These are phyloP conservation scores for Teleogryllus oceanicus DNA, from an alignment of 2,888 invertebrate genomes.

Conservation along the genomic window DNA sequence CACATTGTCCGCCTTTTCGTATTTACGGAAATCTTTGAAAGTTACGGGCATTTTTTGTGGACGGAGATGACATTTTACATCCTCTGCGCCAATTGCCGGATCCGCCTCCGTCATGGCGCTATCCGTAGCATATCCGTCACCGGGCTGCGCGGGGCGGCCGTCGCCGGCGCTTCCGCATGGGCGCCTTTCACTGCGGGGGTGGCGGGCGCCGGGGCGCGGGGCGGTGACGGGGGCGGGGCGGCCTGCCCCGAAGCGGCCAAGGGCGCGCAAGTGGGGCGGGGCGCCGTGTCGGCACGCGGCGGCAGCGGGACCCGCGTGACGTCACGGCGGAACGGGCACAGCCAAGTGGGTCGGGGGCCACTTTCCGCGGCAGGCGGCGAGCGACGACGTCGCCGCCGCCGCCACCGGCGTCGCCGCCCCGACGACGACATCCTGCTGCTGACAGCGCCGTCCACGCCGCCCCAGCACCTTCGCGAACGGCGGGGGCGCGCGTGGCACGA, in stretches of 20 bases:
- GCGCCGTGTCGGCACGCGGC: neutral
- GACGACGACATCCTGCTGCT: neutral
- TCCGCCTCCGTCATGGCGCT: too few species aligned
- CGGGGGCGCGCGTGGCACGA: neutral
- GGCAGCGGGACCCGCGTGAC: conserved; percentile 18
- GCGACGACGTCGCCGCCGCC: neutral
- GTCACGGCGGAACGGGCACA: neutral
- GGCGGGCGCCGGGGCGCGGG: too few species aligned
- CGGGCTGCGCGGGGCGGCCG: too few species aligned
- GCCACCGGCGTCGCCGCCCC: neutral
- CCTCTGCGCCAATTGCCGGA: too few species aligned
- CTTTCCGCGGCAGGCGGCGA: neutral
- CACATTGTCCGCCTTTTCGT: too few species aligned
- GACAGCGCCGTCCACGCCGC: neutral
- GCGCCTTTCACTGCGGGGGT: too few species aligned
- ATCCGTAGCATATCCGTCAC: too few species aligned
- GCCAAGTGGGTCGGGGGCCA: neutral
- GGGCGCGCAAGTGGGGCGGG: neutral
- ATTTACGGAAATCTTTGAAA: too few species aligned
- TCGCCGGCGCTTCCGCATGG: too few species aligned
- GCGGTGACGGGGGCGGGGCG: neutral
- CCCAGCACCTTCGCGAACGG: neutral
- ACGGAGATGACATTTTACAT: too few species aligned
- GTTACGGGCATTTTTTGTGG: too few species aligned
- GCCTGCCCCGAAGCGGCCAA: neutral